phyloP scores from a whole-genome alignment of 2,888 invertebrate genomes.

The Aleiodes testaceus region DNA sequence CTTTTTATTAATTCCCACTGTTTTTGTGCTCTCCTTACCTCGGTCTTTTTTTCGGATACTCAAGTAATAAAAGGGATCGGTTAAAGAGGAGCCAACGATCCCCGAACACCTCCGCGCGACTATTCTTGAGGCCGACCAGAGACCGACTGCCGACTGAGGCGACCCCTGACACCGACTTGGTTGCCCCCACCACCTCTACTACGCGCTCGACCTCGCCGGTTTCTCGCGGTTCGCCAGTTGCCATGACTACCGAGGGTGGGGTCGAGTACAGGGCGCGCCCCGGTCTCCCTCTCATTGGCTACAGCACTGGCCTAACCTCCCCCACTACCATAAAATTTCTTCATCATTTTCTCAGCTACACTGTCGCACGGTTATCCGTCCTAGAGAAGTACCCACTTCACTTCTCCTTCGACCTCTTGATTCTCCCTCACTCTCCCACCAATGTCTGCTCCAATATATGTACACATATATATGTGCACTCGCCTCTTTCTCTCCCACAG shows the following conservation, averaged over 20 bases:
- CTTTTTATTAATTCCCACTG: no score
- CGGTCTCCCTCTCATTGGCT: constrained; percentile 69
- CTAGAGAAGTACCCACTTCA: constrained; percentile 38
- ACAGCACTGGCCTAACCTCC: constrained; percentile 62
- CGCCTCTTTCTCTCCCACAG: constrained; percentile 21
- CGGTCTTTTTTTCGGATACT: background rate
- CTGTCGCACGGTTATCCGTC: constrained; percentile 34
- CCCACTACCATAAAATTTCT: constrained; percentile 42
- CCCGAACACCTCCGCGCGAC: constrained; percentile 64
- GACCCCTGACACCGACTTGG: constrained; percentile 72
- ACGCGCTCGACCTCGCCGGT: constrained; percentile 59
- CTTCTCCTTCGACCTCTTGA: constrained; percentile 26
- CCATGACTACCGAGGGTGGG: constrained; percentile 72
- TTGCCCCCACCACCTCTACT: constrained; percentile 57
- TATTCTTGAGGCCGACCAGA: constrained; percentile 71
- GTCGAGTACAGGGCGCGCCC: constrained; percentile 71
- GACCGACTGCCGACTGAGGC: constrained; percentile 71
- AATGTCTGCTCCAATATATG: constrained; percentile 37
- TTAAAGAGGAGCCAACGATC: constrained; percentile 41
- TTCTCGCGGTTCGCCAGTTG: constrained; percentile 68
- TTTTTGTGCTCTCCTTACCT: no score
- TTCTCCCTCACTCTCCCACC: constrained; percentile 34
- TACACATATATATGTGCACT: constrained; percentile 15
- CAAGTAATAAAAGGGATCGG: constrained; percentile 2
- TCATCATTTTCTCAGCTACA: constrained; percentile 45